Evolutionary conservation across 2,888 invertebrate genomes (phyloP).

Genomic region (Agrenia bidenticulata): DNA sequence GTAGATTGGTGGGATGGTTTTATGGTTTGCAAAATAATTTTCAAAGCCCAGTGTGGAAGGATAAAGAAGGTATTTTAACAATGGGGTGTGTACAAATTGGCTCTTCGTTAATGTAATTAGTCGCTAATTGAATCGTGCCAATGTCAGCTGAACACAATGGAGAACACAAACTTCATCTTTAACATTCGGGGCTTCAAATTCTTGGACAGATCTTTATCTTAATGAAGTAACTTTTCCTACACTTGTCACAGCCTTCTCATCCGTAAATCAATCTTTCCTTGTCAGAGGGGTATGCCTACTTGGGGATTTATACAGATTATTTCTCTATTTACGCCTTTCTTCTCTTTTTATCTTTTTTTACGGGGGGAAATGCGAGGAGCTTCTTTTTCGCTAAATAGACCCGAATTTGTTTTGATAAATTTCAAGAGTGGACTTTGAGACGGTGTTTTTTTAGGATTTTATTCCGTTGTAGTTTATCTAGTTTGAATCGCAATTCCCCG

Average conservation of each 20-base stretch:
- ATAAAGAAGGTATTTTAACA: constrained; percentile 27
- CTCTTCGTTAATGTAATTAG: constrained; percentile 39
- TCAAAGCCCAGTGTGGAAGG: background rate
- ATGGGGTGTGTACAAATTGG: constrained; percentile 35
- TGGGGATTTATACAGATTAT: too few species aligned
- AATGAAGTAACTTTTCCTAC: constrained; percentile 15
- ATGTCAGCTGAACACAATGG: constrained; percentile 24
- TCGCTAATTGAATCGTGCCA: constrained; percentile 38
- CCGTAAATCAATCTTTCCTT: constrained; percentile 21
- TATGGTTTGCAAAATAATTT: background rate
- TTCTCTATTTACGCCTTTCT: too few species aligned
- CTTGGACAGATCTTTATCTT: constrained; percentile 21
- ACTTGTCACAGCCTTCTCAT: constrained; percentile 4
- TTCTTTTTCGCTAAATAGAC: too few species aligned
- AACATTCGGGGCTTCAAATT: constrained; percentile 1
- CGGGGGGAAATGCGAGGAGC: too few species aligned
- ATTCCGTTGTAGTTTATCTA: too few species aligned
- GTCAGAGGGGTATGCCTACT: constrained; percentile 3
- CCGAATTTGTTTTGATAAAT: too few species aligned
- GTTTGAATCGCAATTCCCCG: too few species aligned
- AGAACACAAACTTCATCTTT: constrained; percentile 8
- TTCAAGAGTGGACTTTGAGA: too few species aligned
- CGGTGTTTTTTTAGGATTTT: too few species aligned
- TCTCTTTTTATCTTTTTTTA: too few species aligned
- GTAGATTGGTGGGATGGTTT: too few species aligned